Percentiles rank a stretch among this genome's conserved stretches.
These are phyloP conservation scores for Malurus leucopterus DNA, from an alignment of 2,797 vertebrate species.

Conservation along the genomic window DNA sequence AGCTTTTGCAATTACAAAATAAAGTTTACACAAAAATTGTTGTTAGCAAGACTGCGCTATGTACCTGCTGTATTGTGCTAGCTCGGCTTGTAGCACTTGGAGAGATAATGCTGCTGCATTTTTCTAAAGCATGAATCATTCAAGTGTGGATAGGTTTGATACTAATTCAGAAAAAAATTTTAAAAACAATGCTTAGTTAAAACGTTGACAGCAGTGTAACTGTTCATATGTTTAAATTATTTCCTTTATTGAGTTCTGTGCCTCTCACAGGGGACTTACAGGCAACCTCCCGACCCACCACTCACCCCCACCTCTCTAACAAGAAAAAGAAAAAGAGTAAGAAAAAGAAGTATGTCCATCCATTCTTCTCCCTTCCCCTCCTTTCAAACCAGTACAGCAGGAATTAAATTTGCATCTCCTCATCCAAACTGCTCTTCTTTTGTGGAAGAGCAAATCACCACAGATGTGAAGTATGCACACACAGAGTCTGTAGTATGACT, in stretches of 20 bases:
- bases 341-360: neutral
- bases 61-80: neutral
- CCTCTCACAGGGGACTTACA: neutral
- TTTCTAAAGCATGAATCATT: neutral
- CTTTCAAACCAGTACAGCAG: neutral
- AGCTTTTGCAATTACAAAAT: neutral
- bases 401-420: neutral
- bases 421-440: neutral
- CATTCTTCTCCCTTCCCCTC: neutral
- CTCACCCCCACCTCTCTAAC: neutral
- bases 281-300: neutral
- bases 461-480: neutral
- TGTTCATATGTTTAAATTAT: neutral
- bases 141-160: neutral
- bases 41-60: neutral
- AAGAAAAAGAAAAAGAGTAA: neutral
- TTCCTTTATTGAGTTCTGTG: neutral
- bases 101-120: neutral
- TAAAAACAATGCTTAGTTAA: neutral
- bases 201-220: neutral
- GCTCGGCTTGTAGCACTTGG: neutral
- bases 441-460: neutral
- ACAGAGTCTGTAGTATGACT: neutral
- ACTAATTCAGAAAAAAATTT: neutral
- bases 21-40: neutral